Conservation (phyloP, 2,797 vertebrate species). For the Gymnocypris eckloni region DNA sequence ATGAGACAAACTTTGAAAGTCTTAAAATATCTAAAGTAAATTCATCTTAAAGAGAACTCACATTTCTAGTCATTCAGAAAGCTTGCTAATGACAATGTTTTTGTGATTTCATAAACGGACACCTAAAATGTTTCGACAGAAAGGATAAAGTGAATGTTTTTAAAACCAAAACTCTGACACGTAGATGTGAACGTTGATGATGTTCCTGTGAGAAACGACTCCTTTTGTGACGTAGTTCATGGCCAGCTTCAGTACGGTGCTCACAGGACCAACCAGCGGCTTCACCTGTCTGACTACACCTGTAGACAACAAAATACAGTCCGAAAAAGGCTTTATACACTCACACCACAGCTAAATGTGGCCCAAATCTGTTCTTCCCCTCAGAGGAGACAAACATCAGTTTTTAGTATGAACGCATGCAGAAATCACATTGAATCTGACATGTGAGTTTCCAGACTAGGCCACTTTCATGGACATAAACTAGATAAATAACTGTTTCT, state of each 20-base stretch:
- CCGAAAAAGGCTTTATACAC: not conserved
- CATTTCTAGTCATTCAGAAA: not conserved
- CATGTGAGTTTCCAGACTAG: not conserved
- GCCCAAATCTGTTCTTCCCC: not conserved
- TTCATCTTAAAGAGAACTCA: not conserved
- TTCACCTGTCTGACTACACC: constrained; percentile 94
- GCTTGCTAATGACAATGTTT: constrained; percentile 11
- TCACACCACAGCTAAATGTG: not conserved
- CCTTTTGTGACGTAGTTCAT: constrained; percentile 90
- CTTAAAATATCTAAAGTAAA: not conserved
- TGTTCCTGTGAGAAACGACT: constrained; percentile 88
- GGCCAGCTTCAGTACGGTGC: constrained; percentile 87
- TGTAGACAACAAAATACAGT: constrained; percentile 62
- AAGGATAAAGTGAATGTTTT: constrained; percentile 34
- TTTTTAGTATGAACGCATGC: not conserved
- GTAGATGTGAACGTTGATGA: constrained; percentile 91
- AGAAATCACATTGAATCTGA: not conserved
- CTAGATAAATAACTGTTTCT: not conserved
- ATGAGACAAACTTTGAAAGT: not conserved
- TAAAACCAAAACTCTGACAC: constrained; percentile 98
- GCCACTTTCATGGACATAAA: not conserved
- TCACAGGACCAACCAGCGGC: constrained; percentile 86
- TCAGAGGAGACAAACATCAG: not conserved
- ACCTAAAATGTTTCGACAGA: constrained; percentile 28
- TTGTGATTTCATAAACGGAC: constrained; percentile 45